These are phyloP conservation scores for Trogon melanurus DNA, from an alignment of 2,113 vertebrate genomes.

Conservation along the genomic window DNA sequence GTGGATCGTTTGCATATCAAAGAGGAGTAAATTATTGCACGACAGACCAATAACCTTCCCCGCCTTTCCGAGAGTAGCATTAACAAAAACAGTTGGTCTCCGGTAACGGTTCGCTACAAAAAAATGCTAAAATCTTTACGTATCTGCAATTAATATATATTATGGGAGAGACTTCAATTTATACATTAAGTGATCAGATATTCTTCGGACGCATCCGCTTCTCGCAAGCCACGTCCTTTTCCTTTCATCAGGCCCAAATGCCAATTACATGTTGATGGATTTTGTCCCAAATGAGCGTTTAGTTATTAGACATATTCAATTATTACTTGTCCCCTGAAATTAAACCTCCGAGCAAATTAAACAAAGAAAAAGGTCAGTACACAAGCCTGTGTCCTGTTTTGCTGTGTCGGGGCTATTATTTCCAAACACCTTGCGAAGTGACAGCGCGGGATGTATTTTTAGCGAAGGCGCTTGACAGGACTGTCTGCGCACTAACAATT, in stretches of 20 bases:
- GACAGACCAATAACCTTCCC: slow-evolving; percentile 99
- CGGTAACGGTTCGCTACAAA: slow-evolving; percentile 66
- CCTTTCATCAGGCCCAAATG: slow-evolving; percentile 76
- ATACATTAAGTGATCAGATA: slow-evolving; percentile 77
- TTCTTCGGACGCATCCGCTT: slow-evolving; percentile 62
- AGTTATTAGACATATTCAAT: slow-evolving; percentile 84
- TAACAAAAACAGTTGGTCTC: slow-evolving; percentile 86
- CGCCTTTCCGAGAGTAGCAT: slow-evolving; percentile 80
- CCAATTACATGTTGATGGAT: slow-evolving; percentile 84
- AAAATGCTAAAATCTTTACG: slow-evolving; percentile 73
- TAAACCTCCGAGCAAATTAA: slow-evolving; percentile 80
- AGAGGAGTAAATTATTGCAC: slow-evolving; percentile 99
- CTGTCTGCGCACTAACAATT: slow-evolving; percentile 86
- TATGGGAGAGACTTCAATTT: slow-evolving; percentile 71
- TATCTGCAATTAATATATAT: slow-evolving; percentile 82
- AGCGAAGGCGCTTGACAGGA: slow-evolving; percentile 83
- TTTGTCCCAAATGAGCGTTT: slow-evolving; percentile 82
- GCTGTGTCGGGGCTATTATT: slow-evolving; percentile 85
- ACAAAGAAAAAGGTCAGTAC: slow-evolving; percentile 90
- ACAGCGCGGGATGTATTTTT: slow-evolving; percentile 89
- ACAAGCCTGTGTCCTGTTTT: slow-evolving; percentile 80
- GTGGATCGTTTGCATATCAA: slow-evolving; percentile 99
- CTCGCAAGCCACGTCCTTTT: slow-evolving; percentile 51
- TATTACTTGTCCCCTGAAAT: slow-evolving; percentile 82
- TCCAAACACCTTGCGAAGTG: slow-evolving; percentile 86